Percentiles rank a stretch among this genome's conserved stretches.
Evolutionary conservation across 2,113 vertebrate genomes (phyloP).

Genomic region (Microtus richardsoni): DNA sequence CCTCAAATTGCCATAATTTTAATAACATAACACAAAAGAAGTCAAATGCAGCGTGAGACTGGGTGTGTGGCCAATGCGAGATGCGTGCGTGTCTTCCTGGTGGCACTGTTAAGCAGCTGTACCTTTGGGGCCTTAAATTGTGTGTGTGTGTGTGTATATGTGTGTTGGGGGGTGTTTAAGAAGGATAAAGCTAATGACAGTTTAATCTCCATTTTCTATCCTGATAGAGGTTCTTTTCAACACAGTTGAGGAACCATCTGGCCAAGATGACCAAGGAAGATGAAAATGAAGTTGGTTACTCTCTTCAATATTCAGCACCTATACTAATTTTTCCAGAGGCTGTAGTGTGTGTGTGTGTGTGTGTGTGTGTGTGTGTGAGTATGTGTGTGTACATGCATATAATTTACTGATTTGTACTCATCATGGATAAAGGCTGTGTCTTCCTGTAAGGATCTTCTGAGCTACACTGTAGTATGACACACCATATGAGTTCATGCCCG

Average conservation of each 20-base stretch:
- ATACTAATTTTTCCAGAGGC: not conserved
- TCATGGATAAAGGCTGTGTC: not conserved
- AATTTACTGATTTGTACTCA: not conserved
- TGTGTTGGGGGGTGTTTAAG: too few species aligned
- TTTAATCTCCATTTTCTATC: not conserved
- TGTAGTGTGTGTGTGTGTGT: not conserved
- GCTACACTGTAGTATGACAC: fast-evolving
- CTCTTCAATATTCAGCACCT: not conserved
- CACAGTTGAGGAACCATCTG: not conserved
- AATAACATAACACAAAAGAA: fast-evolving
- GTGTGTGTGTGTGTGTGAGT: not conserved
- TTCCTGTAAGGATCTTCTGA: not conserved
- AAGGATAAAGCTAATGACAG: not conserved
- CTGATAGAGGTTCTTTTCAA: not conserved
- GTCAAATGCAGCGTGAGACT: fast-evolving
- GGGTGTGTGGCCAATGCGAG: fast-evolving
- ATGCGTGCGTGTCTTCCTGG: fast-evolving
- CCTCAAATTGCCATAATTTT: not conserved
- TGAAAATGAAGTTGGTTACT: not conserved
- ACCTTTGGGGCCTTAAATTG: not conserved
- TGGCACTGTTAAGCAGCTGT: fast-evolving
- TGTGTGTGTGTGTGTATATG: not conserved
- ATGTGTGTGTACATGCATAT: not conserved
- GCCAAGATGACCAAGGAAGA: not conserved
- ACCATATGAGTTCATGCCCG: not conserved